phyloP scores from a whole-genome alignment of 1,140 invertebrate species.

The Drosophila bifasciata region DNA sequence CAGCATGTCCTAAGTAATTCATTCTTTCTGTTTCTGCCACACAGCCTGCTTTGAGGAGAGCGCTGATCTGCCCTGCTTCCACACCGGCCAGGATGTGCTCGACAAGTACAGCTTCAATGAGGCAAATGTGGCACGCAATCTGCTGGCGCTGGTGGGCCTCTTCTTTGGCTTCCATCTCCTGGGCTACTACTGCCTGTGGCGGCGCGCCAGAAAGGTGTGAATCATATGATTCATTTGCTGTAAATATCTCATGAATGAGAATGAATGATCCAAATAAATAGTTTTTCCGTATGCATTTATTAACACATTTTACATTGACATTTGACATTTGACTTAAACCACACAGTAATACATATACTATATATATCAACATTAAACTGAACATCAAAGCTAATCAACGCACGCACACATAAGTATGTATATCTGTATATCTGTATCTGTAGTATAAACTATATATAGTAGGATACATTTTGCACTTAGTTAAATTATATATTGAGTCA shows the following conservation, averaged over 20 bases:
- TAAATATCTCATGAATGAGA: too few relatives aligned
- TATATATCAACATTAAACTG: slow-evolving; percentile 42
- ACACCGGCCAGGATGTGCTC: slow-evolving; percentile 89
- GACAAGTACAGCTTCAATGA: slow-evolving; percentile 89
- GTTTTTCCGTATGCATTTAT: slow-evolving; percentile 38
- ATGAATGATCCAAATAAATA: slow-evolving; percentile 34
- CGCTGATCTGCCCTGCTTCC: slow-evolving; percentile 88
- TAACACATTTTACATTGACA: slow-evolving; percentile 46
- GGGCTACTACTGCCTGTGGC: slow-evolving; percentile 88
- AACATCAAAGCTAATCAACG: slow-evolving; percentile 74
- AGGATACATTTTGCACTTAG: slow-evolving; percentile 32
- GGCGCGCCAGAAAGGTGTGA: slow-evolving; percentile 87
- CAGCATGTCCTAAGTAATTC: not conserved
- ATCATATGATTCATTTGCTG: slow-evolving; percentile 5
- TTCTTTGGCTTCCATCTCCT: slow-evolving; percentile 89
- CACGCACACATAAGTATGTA: slow-evolving; percentile 7
- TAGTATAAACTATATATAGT: slow-evolving; percentile 33
- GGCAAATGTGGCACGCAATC: slow-evolving; percentile 87
- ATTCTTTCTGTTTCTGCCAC: slow-evolving; percentile 64
- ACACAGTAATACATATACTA: slow-evolving; percentile 15
- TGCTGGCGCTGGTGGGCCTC: slow-evolving; percentile 87
- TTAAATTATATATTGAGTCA: slow-evolving; percentile 38
- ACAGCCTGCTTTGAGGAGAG: slow-evolving; percentile 87
- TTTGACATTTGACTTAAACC: slow-evolving; percentile 25
- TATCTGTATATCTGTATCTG: slow-evolving; percentile 1